These are phyloP conservation scores for Cyphomyrus discorhynchus DNA, from an alignment of 2,113 vertebrate genomes.

Conservation along the genomic window DNA sequence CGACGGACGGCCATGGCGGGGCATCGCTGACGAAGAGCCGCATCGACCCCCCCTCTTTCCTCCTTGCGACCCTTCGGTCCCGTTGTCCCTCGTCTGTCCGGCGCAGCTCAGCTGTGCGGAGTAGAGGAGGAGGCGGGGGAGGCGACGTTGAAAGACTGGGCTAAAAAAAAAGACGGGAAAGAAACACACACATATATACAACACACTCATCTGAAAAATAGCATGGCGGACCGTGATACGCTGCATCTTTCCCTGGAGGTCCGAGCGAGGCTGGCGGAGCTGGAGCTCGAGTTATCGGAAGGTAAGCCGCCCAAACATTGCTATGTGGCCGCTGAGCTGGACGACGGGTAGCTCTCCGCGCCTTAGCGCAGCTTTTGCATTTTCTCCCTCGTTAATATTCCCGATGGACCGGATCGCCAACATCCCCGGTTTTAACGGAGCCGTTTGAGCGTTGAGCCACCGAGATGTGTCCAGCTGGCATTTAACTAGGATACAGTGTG, in stretches of 20 bases:
- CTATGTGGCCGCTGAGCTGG: background rate
- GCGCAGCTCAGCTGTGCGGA: conserved; percentile 47
- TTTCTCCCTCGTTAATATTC: background rate
- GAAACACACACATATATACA: conserved; percentile 12
- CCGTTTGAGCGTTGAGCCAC: background rate
- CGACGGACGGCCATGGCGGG: conserved; percentile 57
- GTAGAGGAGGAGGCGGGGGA: conserved; percentile 26
- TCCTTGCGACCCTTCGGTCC: conserved; percentile 19
- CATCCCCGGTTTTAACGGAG: background rate
- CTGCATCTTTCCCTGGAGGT: conserved; percentile 88
- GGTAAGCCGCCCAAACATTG: conserved; percentile 59
- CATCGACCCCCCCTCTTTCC: conserved; percentile 27
- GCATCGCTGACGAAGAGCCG: conserved; percentile 47
- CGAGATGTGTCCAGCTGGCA: background rate
- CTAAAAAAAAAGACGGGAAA: conserved; percentile 45
- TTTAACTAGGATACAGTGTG: background rate
- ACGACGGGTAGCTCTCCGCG: background rate
- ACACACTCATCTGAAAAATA: conserved; percentile 38
- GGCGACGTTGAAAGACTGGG: conserved; percentile 37
- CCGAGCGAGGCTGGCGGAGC: conserved; percentile 85
- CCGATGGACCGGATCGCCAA: background rate
- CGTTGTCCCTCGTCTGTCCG: conserved; percentile 32
- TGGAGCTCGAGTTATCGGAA: conserved; percentile 94
- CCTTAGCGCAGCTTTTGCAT: background rate
- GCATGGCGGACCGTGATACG: conserved; percentile 92